Conservation (phyloP, 2,113 vertebrate species). For the Rhinopomastus cyanomelas region DNA sequence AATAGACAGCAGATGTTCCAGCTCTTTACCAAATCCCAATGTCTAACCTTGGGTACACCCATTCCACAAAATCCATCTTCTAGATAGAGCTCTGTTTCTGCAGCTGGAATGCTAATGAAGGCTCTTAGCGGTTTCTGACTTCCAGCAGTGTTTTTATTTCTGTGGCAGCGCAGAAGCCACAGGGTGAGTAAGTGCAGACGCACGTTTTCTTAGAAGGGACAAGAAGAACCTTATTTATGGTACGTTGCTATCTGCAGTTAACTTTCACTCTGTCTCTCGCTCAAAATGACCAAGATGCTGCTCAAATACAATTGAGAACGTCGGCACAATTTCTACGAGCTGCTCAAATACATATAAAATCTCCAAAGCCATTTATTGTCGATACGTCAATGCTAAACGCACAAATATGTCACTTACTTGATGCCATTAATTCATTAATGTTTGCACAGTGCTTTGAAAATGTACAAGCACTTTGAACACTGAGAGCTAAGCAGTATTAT, state of each 20-base stretch:
- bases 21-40: conserved; percentile 22
- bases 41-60: conserved; percentile 38
- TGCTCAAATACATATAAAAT: conserved; percentile 46
- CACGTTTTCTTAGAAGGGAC: conserved; percentile 39
- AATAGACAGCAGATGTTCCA: conserved; percentile 67
- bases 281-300: conserved; percentile 50
- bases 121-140: conserved; percentile 29
- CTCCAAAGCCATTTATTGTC: conserved; percentile 56
- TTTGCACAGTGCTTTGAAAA: conserved; percentile 56
- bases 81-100: conserved; percentile 18
- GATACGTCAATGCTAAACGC: conserved; percentile 54
- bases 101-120: conserved; percentile 56
- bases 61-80: conserved; percentile 65
- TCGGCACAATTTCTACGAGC: conserved; percentile 51
- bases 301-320: conserved; percentile 44
- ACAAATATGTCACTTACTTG: conserved; percentile 59
- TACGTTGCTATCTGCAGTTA: background rate
- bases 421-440: conserved; percentile 59
- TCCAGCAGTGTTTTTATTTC: conserved; percentile 17
- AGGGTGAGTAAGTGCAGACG: conserved; percentile 4
- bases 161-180: background rate
- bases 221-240: conserved; percentile 38
- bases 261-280: background rate
- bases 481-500: conserved; percentile 43
- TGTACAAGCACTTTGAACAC: conserved; percentile 44